Conservation (phyloP, 2,888 invertebrate genomes). For the Brachypalpus laphriformis region DNA sequence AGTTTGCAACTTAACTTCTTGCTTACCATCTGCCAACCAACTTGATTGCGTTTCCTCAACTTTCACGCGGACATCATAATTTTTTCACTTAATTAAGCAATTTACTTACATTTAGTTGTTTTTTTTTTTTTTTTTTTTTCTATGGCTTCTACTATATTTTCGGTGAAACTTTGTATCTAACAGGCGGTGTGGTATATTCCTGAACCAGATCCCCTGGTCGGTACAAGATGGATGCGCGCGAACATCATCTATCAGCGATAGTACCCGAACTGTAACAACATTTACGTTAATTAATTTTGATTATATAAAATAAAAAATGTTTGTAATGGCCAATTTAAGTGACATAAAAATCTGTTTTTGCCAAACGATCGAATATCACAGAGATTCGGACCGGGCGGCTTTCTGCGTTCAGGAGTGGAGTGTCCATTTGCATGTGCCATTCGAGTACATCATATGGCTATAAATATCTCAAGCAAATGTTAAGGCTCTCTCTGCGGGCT, state of each 20-base stretch:
- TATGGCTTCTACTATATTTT: neutral
- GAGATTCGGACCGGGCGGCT: constrained; percentile 10
- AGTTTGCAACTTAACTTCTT: constrained; percentile 51
- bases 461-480: constrained; percentile 39
- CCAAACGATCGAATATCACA: constrained; percentile 69
- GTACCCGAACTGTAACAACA: constrained; percentile 52
- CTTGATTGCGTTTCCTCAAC: constrained; percentile 65
- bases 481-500: constrained; percentile 26
- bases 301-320: constrained; percentile 69
- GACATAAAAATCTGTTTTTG: constrained; percentile 71
- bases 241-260: constrained; percentile 68
- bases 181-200: neutral
- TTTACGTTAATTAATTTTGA: constrained; percentile 71
- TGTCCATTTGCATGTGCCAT: constrained; percentile 50
- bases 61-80: constrained; percentile 71
- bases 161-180: neutral
- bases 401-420: constrained; percentile 5
- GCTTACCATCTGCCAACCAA: constrained; percentile 29
- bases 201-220: neutral
- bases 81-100: constrained; percentile 54
- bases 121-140: neutral
- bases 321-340: constrained; percentile 72
- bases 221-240: constrained; percentile 53
- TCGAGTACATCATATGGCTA: constrained; percentile 47
- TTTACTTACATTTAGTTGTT: constrained; percentile 38